These are phyloP conservation scores for Hyles lineata DNA, from an alignment of 2,888 invertebrate genomes.

Conservation along the genomic window DNA sequence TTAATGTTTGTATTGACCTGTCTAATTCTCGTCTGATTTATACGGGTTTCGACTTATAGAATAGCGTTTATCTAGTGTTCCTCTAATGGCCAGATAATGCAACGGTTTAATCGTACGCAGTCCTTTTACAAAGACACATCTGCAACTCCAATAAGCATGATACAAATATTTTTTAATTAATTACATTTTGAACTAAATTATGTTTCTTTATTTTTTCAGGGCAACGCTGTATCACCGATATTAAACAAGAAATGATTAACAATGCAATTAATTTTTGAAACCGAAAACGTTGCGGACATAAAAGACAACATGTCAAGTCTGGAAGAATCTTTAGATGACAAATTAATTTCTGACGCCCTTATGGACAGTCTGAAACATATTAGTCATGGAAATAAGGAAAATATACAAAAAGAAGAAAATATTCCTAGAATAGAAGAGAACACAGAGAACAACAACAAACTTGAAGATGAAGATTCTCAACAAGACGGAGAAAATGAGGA, in stretches of 20 bases:
- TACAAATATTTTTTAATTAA: no score
- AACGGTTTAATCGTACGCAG: no score
- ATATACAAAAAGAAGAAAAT: conserved; percentile 44
- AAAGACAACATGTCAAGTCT: conserved; percentile 66
- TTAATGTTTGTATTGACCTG: no score
- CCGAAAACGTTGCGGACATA: conserved; percentile 59
- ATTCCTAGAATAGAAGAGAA: conserved; percentile 34
- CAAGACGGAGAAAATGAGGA: conserved; percentile 20
- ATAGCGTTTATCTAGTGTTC: no score
- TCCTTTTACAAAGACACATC: no score
- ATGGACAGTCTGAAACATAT: conserved; percentile 49
- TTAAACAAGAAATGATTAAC: conserved; percentile 64
- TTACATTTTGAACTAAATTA: background rate
- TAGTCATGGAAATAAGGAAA: conserved; percentile 50
- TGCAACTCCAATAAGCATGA: no score
- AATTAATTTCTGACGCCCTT: conserved; percentile 46
- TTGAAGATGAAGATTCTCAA: conserved; percentile 36
- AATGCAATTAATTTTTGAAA: conserved; percentile 76
- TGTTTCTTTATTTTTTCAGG: conserved; percentile 55
- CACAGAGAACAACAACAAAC: conserved; percentile 14
- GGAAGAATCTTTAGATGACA: conserved; percentile 55
- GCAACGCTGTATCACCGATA: conserved; percentile 43
- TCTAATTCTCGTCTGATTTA: no score
- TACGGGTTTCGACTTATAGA: no score
- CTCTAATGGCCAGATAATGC: no score